phyloP scores from a whole-genome alignment of 2,113 vertebrate species.

The Chlamydotis undulata region DNA sequence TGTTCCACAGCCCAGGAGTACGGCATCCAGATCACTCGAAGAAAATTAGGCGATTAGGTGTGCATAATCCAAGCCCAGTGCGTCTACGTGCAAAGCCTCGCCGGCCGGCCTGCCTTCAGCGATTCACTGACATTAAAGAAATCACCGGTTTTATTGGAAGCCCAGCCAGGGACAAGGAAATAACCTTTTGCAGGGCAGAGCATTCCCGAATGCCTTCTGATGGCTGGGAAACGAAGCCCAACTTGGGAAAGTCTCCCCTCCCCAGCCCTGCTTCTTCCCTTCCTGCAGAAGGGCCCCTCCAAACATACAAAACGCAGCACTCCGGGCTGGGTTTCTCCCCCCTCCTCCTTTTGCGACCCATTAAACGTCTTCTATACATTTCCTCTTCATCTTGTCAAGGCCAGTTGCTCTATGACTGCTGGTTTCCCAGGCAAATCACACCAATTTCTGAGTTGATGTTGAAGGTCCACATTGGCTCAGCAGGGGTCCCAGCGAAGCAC shows the following conservation, averaged over 20 bases:
- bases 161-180: not conserved
- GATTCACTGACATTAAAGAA: constrained; percentile 38
- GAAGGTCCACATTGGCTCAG: constrained; percentile 86
- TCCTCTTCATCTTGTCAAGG: constrained; percentile 71
- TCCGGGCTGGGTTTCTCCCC: not conserved
- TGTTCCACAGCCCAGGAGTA: constrained; percentile 58
- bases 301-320: not conserved
- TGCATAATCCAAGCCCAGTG: constrained; percentile 58
- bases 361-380: constrained; percentile 65
- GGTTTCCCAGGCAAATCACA: constrained; percentile 89
- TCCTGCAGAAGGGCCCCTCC: constrained; percentile 43
- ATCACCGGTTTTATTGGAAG: not conserved
- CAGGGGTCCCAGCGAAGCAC: constrained; percentile 78
- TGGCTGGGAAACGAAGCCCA: not conserved
- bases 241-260: not conserved
- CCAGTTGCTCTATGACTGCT: constrained; percentile 69
- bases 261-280: not conserved
- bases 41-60: constrained; percentile 63
- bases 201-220: not conserved
- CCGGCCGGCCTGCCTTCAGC: constrained; percentile 54
- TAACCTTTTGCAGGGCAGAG: not conserved
- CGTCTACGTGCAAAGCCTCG: not conserved
- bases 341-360: constrained; percentile 50
- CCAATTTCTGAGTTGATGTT: constrained; percentile 87
- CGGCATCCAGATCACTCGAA: constrained; percentile 57